Base-by-base conservation (phyloP, 2,888 invertebrate genomes). In the Andrena praecox region DNA sequence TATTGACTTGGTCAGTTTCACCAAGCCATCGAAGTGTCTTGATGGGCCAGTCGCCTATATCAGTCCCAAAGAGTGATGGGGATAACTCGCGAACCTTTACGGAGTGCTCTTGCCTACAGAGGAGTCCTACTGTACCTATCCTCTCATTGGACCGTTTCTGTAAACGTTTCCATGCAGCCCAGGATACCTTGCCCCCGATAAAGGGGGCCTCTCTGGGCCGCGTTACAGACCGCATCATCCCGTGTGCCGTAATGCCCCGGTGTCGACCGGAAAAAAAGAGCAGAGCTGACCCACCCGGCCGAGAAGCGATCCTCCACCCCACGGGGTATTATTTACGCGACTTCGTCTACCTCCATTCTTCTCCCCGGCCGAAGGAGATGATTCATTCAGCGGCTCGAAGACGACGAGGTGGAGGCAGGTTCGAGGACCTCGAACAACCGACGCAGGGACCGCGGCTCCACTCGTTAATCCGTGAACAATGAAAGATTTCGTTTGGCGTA, bases 381-480 rank as follows among this genome's bases (percentile, higher is more conserved):
- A 87, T 87, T 87, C 87, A 87, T 84, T 87, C 87, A 82, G 77
- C 59, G 75, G 68, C 54, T 56, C 66, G 69, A 85, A 72, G 85
- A 68, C 71, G 84, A 75, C 33, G 77, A 54, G 31, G 42, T 42
- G 42, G 67, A 56, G 56, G 56, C 73, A 66, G 76, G 63, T 77
- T 86, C 75, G 80, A 83, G 85, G 73, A 80, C 84, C 86, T 67
- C 67, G 81, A 70, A 54, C 52, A 56, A 71, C 70, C 66, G 64
- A 24, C 56, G 59, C 12, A 79, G 70, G 62, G 81, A 76, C 35
- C 62, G 29, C 73, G 31, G 80, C 83, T 85, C 88, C 84, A 87
- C 88, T 87, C 87, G 89, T 91, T 92, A 92, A 92, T 91, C 91
- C 91, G 79, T 69, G 90, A 87, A 92, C 91, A 91, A 91, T 92